Evolutionary conservation across 2,888 invertebrate genomes (phyloP).

Genomic region (Chironomus riparius): DNA sequence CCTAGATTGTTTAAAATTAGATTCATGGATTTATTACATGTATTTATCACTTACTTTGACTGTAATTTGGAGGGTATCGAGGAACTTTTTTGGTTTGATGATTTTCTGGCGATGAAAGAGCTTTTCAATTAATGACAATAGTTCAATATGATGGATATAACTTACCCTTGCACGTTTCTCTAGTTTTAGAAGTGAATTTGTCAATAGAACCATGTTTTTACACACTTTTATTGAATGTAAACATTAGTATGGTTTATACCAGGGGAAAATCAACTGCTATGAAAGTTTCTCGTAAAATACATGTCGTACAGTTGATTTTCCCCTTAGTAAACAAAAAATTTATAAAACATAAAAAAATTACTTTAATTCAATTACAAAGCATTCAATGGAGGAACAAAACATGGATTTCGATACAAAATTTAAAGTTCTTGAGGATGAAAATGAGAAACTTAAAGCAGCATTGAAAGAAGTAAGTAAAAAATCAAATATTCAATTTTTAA

Average conservation of each 20-base stretch:
- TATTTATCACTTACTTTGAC: conserved; percentile 48
- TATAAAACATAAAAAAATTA: not conserved
- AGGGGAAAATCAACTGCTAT: too few relatives aligned
- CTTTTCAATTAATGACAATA: not conserved
- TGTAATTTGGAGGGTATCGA: conserved; percentile 71
- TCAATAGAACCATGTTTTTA: not conserved
- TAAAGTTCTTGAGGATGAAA: conserved; percentile 17
- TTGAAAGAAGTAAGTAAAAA: not conserved
- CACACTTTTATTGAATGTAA: too few relatives aligned
- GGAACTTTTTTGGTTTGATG: conserved; percentile 43
- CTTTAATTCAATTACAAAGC: not conserved
- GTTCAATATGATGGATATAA: not conserved
- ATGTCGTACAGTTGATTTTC: too few relatives aligned
- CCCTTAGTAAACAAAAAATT: not conserved
- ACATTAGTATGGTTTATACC: too few relatives aligned
- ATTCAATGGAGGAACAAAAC: not conserved
- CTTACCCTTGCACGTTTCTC: not conserved
- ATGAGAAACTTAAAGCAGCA: conserved; percentile 11
- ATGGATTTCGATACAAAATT: not conserved
- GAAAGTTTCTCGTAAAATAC: too few relatives aligned
- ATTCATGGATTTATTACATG: not conserved
- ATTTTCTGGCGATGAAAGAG: not conserved
- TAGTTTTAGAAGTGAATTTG: not conserved
- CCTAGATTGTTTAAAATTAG: conserved; percentile 14
- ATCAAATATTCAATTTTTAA: not conserved